Percentiles rank a stretch among this genome's conserved stretches.
phyloP scores from a whole-genome alignment of 2,888 invertebrate species.

The Megastigmus dorsalis region DNA sequence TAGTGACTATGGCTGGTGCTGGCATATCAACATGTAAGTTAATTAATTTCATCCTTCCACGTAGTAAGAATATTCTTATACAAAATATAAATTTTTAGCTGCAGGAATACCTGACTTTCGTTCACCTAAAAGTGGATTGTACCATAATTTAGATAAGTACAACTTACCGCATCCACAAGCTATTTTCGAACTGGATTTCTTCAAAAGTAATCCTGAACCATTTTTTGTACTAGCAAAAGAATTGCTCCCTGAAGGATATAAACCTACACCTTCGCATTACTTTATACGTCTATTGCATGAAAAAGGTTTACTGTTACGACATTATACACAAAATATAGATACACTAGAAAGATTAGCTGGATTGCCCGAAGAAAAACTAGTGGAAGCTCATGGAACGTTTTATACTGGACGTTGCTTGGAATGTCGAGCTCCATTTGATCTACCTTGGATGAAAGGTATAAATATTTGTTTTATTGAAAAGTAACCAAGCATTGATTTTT shows the following conservation, averaged over 20 bases:
- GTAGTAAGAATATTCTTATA: neutral
- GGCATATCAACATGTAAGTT: slow-evolving; percentile 95
- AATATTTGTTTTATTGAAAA: slow-evolving; percentile 4
- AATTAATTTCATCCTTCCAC: neutral
- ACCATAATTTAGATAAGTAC: slow-evolving; percentile 93
- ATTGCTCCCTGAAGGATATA: slow-evolving; percentile 89
- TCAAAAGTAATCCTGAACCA: slow-evolving; percentile 90
- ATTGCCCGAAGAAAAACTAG: slow-evolving; percentile 87
- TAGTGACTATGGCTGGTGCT: slow-evolving; percentile 96
- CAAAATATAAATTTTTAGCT: slow-evolving; percentile 77
- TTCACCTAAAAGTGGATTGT: slow-evolving; percentile 93
- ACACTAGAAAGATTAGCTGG: slow-evolving; percentile 92
- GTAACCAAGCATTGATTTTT: too few species aligned
- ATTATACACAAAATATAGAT: slow-evolving; percentile 95
- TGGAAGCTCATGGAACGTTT: slow-evolving; percentile 97
- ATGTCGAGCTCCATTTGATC: slow-evolving; percentile 83
- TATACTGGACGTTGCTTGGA: slow-evolving; percentile 89
- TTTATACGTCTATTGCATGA: slow-evolving; percentile 90
- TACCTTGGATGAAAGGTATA: slow-evolving; percentile 91
- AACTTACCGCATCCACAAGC: slow-evolving; percentile 93
- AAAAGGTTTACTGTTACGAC: slow-evolving; percentile 85
- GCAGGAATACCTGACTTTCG: slow-evolving; percentile 98
- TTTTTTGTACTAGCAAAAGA: slow-evolving; percentile 94
- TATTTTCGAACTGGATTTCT: slow-evolving; percentile 93
- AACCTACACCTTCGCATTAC: slow-evolving; percentile 93